Evolutionary conservation across 2,113 vertebrate species (phyloP).

Genomic region (Amphilophus citrinellus): DNA sequence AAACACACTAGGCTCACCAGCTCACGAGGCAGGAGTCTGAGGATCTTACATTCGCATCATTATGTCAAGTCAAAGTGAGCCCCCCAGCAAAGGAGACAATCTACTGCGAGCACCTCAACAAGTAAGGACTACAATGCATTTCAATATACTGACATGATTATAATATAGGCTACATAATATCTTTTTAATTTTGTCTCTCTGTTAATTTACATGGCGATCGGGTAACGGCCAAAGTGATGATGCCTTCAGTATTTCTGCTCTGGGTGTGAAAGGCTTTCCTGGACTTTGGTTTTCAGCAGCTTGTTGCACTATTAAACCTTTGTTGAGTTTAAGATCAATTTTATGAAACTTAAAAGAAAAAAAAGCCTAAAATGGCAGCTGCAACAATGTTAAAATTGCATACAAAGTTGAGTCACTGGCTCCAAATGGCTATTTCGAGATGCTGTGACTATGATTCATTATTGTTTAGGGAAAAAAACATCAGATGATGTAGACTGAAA

Average conservation of each 20-base stretch:
- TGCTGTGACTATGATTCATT: conserved; percentile 62
- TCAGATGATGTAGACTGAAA: conserved; percentile 12
- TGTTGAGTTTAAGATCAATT: background rate
- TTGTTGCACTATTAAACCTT: background rate
- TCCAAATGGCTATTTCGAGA: conserved; percentile 44
- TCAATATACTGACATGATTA: background rate
- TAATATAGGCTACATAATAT: background rate
- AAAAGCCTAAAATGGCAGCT: background rate
- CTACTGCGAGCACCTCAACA: conserved; percentile 73
- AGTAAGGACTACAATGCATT: conserved; percentile 45
- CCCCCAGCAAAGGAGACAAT: conserved; percentile 36
- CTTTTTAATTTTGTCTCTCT: background rate
- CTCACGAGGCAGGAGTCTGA: conserved; percentile 23
- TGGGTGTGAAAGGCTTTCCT: background rate
- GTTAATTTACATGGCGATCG: background rate
- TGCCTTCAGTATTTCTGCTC: background rate
- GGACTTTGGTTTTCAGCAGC: accelerated
- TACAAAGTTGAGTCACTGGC: conserved; percentile 12
- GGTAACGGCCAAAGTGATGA: background rate
- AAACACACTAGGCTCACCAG: conserved; percentile 7
- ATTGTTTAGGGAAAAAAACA: background rate
- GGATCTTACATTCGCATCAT: conserved; percentile 42
- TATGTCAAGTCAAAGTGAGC: conserved; percentile 63
- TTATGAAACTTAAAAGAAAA: background rate
- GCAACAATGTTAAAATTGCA: background rate